Evolutionary conservation across 2,113 vertebrate species (phyloP).

Genomic region (Thomomys bottae): DNA sequence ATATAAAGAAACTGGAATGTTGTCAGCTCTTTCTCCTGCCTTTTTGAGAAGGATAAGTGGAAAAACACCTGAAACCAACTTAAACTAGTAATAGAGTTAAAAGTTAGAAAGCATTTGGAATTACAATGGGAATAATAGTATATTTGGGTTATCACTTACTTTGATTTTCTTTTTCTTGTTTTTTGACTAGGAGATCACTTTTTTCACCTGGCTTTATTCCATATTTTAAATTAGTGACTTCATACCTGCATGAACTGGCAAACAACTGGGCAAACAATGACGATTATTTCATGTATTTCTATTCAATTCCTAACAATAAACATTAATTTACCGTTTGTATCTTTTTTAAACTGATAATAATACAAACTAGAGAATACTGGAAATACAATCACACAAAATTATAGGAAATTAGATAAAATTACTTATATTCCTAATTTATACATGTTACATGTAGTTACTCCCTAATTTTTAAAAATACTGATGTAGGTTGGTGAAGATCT

Average conservation of each 20-base stretch:
- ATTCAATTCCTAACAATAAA: slow-evolving; percentile 53
- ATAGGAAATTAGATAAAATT: background rate
- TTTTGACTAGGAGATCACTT: background rate
- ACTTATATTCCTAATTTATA: background rate
- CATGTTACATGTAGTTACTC: background rate
- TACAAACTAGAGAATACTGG: slow-evolving; percentile 1
- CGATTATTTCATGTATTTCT: slow-evolving; percentile 9
- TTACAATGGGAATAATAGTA: background rate
- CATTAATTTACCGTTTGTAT: background rate
- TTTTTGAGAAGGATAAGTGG: background rate
- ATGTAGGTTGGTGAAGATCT: no score
- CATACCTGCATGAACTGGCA: background rate
- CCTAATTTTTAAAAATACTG: slow-evolving; percentile 36
- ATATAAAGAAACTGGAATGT: background rate
- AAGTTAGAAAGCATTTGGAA: background rate
- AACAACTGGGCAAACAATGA: background rate
- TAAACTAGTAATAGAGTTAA: background rate
- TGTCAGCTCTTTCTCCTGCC: background rate
- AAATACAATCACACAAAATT: background rate
- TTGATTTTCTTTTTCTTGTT: background rate
- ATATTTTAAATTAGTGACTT: background rate
- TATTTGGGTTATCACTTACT: background rate
- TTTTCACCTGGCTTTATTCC: background rate
- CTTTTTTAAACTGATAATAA: slow-evolving; percentile 27
- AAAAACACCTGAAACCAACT: background rate